Conservation (phyloP, 1,140 invertebrate species). For the Pseudachorutes palmiensis region DNA sequence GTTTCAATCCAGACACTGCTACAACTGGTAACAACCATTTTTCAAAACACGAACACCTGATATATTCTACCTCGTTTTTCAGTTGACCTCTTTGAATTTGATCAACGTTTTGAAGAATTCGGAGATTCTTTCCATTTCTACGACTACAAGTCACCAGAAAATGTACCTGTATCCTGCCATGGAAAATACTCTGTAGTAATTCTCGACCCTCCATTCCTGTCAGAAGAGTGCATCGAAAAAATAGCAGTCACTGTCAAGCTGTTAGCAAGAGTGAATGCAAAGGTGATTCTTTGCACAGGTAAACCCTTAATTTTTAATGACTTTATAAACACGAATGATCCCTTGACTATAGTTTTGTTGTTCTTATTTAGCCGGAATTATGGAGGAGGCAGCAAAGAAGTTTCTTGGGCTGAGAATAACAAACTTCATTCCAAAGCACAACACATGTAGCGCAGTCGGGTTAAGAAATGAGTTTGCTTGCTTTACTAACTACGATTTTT, state of each 20-base stretch:
- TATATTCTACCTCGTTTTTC: not conserved
- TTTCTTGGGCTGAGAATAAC: constrained; percentile 58
- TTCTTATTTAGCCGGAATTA: constrained; percentile 45
- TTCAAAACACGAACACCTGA: not conserved
- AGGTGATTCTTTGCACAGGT: constrained; percentile 86
- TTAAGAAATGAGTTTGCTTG: constrained; percentile 76
- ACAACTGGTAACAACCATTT: not conserved
- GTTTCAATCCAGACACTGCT: too few species aligned
- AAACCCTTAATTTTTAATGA: constrained; percentile 20
- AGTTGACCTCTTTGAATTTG: constrained; percentile 63
- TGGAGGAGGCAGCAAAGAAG: constrained; percentile 58
- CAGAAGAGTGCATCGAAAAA: constrained; percentile 84
- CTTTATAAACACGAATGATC: not conserved
- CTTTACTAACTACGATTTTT: constrained; percentile 73
- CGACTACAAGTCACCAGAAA: constrained; percentile 76
- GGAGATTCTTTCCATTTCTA: constrained; percentile 76
- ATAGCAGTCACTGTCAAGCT: constrained; percentile 67
- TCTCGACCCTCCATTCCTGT: constrained; percentile 88
- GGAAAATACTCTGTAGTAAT: constrained; percentile 75
- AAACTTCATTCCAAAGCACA: constrained; percentile 68
- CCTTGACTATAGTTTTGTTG: not conserved
- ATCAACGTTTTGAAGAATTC: constrained; percentile 67
- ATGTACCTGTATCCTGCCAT: constrained; percentile 54
- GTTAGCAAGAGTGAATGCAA: constrained; percentile 56
- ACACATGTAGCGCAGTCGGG: constrained; percentile 66